Evolutionary conservation across 2,888 invertebrate species (phyloP).

Genomic region (Hyppa rectilinea): DNA sequence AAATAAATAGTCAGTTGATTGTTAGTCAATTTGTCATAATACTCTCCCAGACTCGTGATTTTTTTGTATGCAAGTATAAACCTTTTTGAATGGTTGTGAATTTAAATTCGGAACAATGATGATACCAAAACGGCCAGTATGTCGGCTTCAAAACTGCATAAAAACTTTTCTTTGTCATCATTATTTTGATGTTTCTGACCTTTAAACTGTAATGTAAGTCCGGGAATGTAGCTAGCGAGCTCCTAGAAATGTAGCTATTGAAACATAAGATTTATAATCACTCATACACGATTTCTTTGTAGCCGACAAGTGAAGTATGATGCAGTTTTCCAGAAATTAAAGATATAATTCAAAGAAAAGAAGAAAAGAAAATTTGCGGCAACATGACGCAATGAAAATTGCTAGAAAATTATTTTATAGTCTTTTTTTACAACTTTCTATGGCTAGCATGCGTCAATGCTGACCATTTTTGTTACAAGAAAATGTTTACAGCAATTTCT

Average conservation of each 20-base stretch:
- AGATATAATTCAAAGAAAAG: no score
- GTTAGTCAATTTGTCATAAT: neutral
- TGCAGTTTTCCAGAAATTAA: neutral
- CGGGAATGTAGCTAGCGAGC: neutral
- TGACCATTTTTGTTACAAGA: neutral
- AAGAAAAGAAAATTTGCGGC: no score
- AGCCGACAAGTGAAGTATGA: neutral
- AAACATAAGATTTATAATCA: neutral
- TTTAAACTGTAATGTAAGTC: no score
- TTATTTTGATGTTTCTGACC: no score
- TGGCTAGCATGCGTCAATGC: neutral
- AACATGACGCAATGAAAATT: no score
- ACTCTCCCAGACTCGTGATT: no score
- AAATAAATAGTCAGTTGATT: neutral
- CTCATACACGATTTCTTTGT: neutral
- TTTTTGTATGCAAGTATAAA: no score
- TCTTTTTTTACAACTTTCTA: neutral
- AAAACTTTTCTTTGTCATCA: no score
- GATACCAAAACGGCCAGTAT: no score
- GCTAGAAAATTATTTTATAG: neutral
- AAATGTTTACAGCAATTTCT: neutral
- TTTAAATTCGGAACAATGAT: no score
- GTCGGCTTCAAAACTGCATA: no score
- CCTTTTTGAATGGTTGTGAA: no score
- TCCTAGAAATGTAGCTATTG: neutral